Conservation (phyloP, 2,888 invertebrate species). For the Nymphalis urticae region DNA sequence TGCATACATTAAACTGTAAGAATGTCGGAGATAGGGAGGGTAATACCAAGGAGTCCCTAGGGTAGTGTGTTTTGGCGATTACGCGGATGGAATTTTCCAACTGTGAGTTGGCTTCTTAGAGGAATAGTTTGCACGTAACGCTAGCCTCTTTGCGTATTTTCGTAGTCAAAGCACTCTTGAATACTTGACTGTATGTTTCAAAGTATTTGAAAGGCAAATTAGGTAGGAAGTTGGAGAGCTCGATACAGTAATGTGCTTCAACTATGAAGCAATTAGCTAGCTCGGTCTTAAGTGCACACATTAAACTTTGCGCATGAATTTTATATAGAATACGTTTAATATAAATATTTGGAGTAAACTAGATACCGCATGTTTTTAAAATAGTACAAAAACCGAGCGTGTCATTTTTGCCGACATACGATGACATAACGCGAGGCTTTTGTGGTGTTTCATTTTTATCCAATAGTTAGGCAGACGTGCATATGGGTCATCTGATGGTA, state of each 20-base stretch:
- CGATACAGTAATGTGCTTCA: slow-evolving; percentile 49
- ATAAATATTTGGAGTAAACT: background rate
- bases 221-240: slow-evolving; percentile 52
- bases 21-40: slow-evolving; percentile 78
- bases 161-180: slow-evolving; percentile 67
- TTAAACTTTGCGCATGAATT: slow-evolving; percentile 36
- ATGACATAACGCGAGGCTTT: too few species aligned
- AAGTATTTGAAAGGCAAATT: slow-evolving; percentile 80
- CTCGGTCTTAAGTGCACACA: slow-evolving; percentile 26
- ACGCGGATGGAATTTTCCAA: slow-evolving; percentile 77
- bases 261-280: slow-evolving; percentile 58
- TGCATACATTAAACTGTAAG: slow-evolving; percentile 82
- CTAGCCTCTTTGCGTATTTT: slow-evolving; percentile 74
- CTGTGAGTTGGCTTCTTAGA: slow-evolving; percentile 66
- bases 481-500: too few species aligned
- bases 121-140: slow-evolving; percentile 77
- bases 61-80: slow-evolving; percentile 79
- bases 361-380: too few species aligned
- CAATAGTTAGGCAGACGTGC: too few species aligned
- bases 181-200: slow-evolving; percentile 69
- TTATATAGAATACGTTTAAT: slow-evolving; percentile 21
- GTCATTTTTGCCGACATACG: too few species aligned
- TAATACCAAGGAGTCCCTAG: slow-evolving; percentile 63
- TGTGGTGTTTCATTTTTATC: too few species aligned
- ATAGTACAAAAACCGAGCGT: too few species aligned